phyloP scores from a whole-genome alignment of 2,888 invertebrate species.

The Tipula helvola region DNA sequence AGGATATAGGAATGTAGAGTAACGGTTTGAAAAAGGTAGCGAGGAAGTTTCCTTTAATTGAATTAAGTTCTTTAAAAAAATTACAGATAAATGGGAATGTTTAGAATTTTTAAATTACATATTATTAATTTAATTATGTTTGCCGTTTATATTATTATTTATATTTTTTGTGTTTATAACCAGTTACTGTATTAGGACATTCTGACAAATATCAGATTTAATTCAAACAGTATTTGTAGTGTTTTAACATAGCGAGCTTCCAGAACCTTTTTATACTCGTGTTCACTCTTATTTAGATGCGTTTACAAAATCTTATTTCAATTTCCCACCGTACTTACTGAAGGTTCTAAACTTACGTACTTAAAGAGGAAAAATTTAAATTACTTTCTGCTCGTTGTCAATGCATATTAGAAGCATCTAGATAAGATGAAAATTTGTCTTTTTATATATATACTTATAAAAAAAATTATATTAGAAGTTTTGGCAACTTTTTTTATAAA shows the following conservation, averaged over 20 bases:
- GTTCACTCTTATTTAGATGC: background rate
- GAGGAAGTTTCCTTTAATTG: background rate
- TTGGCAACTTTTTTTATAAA: background rate
- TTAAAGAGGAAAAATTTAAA: background rate
- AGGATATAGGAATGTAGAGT: background rate
- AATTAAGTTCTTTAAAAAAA: background rate
- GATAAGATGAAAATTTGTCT: background rate
- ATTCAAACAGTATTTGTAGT: background rate
- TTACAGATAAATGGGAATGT: background rate
- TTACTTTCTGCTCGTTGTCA: background rate
- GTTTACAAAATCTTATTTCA: background rate
- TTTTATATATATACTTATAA: background rate
- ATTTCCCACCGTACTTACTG: background rate
- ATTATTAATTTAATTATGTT: background rate
- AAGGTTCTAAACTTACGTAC: background rate
- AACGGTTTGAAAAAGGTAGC: background rate
- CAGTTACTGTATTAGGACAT: background rate
- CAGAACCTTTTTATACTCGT: background rate
- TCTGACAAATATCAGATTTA: background rate
- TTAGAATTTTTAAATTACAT: background rate
- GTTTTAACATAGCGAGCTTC: background rate
- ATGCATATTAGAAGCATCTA: background rate
- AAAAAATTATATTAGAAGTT: background rate
- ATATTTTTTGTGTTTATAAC: background rate
- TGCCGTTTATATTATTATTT: background rate